Evolutionary conservation across 2,113 vertebrate species (phyloP).

Genomic region (Bubo bubo): DNA sequence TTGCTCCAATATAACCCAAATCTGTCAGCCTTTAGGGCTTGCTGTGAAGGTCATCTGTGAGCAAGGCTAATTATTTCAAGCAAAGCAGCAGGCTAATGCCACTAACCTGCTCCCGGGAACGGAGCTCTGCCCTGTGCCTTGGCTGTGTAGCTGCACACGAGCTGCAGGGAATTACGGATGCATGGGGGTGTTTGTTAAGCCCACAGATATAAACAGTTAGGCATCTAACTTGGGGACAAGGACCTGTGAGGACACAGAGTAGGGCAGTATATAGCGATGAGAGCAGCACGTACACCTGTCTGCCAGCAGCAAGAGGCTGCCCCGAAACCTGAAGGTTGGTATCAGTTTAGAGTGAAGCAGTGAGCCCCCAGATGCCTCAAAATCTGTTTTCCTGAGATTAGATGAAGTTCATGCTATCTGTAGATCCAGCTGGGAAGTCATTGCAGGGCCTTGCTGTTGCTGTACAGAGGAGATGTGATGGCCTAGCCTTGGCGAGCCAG

Average conservation of each 20-base stretch:
- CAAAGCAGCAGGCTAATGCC: too few relatives aligned
- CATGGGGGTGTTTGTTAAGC: too few relatives aligned
- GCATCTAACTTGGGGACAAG: not conserved
- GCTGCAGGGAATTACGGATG: too few relatives aligned
- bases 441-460: not conserved
- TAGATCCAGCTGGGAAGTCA: not conserved
- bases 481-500: not conserved
- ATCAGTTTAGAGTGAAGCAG: not conserved
- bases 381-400: not conserved
- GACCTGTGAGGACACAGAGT: not conserved
- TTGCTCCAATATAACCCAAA: too few relatives aligned
- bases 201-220: too few relatives aligned
- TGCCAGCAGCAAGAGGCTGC: not conserved
- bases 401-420: not conserved
- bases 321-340: not conserved
- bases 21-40: too few relatives aligned
- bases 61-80: too few relatives aligned
- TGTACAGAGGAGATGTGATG: rapidly evolving
- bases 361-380: not conserved
- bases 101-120: too few relatives aligned
- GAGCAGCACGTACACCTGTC: not conserved
- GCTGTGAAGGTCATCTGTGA: too few relatives aligned
- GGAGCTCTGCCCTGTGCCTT: too few relatives aligned
- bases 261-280: not conserved
- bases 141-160: too few relatives aligned